Evolutionary conservation across 2,797 vertebrate species (phyloP), one percentile per base, ranked within the genome.

Genomic region (Bovichtus variegatus): DNA sequence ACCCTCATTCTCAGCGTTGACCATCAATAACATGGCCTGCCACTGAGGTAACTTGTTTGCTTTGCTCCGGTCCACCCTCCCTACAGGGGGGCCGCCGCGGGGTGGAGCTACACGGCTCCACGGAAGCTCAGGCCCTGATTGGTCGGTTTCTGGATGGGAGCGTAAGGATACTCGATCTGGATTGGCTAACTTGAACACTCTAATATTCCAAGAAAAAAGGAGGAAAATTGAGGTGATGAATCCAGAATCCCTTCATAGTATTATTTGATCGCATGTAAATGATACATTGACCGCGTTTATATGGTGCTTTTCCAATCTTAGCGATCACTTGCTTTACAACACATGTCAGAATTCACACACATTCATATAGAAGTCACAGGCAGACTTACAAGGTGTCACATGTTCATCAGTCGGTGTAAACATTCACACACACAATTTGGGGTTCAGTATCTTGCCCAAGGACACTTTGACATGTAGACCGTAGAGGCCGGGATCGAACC

Each of bases 1-100:
- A 71, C 79, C 68, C 78, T 89, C 87, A 89, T 89, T 77, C 88
- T 81, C 87, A 55, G 81, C 13, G 41, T 65, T 76, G 69, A 25
- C 77, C 80, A 78, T 78, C 84, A 75, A 46, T 53, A 89, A 90
- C 90, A 86, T 62, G 75, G 51, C 38, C 60, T 49, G 84, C 64
- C 49, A 76, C 78, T 80, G 86, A 87, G 83, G 72, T 79, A 65
- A 88, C 86, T 93, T 94, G 90, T 94, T 95, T 93, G 94, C 92
- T 91, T 89, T 89, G 54, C 86, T 82, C 85, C 21, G 75, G 81
- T 84, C 87, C 85, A n/a, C 83, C 81, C 88, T 86, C 82, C 3
- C 81, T 19, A 59, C 82, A 40, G 68, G 70, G 54, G 49, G 54
- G 49, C 85, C 49, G 71, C 18, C 72, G 31, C 34, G 31, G 72